These are phyloP conservation scores for Sorex maritimensis DNA, from an alignment of 2,797 vertebrate species.

Conservation along the genomic window DNA sequence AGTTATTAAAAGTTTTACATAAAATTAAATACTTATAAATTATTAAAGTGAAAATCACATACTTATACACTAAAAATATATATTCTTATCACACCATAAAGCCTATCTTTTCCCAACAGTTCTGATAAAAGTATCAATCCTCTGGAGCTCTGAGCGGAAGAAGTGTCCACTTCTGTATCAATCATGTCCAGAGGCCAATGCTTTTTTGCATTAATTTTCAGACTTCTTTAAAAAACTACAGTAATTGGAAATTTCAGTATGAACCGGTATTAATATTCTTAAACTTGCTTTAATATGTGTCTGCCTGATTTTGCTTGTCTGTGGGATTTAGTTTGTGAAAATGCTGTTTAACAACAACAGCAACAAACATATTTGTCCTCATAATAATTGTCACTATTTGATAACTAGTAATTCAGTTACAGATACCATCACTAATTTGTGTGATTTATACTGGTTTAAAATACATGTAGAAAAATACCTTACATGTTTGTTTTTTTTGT, in stretches of 20 bases:
- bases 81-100: neutral
- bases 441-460: neutral
- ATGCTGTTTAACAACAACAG: conserved; percentile 14
- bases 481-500: neutral
- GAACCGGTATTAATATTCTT: neutral
- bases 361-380: neutral
- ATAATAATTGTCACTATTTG: neutral
- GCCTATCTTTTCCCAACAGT: neutral
- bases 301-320: conserved; percentile 20
- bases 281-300: neutral
- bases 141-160: neutral
- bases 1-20: neutral
- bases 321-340: neutral
- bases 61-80: neutral
- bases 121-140: conserved; percentile 10
- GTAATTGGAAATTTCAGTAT: neutral
- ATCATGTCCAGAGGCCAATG: neutral
- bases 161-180: conserved; percentile 19
- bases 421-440: neutral
- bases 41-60: neutral
- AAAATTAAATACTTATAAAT: neutral
- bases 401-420: neutral
- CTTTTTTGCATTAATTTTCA: neutral
- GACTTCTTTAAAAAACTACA: neutral
- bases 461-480: conserved; percentile 17